A percentile compares a stretch with the other conserved stretches of the same genome.
Evolutionary conservation across 2,888 invertebrate genomes (phyloP).

Genomic region (Drosophila barbarae): DNA sequence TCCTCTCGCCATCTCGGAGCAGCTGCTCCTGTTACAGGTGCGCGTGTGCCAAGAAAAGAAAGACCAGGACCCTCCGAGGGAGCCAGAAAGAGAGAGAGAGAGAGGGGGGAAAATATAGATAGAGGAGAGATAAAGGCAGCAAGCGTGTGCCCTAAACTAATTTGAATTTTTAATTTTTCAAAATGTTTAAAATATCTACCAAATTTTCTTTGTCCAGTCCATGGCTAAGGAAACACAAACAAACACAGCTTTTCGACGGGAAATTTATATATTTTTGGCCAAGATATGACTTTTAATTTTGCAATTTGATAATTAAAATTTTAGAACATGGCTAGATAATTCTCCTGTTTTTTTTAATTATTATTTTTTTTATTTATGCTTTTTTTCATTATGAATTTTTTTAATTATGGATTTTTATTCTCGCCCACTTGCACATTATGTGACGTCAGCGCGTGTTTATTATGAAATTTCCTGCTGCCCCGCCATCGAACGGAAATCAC

Average conservation of each 20-base stretch:
- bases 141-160: conserved; percentile 26
- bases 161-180: too few species aligned
- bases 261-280: too few species aligned
- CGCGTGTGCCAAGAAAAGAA: conserved; percentile 59
- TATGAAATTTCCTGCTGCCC: conserved; percentile 70
- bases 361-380: too few species aligned
- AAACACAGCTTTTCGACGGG: too few species aligned
- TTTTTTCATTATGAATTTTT: too few species aligned
- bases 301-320: too few species aligned
- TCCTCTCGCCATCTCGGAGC: conserved; percentile 47
- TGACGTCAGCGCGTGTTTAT: conserved; percentile 55
- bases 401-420: background rate
- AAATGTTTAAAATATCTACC: too few species aligned
- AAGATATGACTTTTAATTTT: too few species aligned
- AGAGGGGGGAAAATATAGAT: background rate
- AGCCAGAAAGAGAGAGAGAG: conserved; percentile 1
- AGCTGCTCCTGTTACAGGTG: conserved; percentile 66
- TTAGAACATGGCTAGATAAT: too few species aligned
- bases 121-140: background rate
- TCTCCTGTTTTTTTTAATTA: too few species aligned
- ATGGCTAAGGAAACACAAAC: too few species aligned
- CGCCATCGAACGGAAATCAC: conserved; percentile 66
- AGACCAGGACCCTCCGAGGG: conserved; percentile 1
- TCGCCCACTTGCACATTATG: conserved; percentile 7
- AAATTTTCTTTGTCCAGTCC: too few species aligned